phyloP scores from a whole-genome alignment of 2,888 invertebrate species.

The Tinea pellionella region DNA sequence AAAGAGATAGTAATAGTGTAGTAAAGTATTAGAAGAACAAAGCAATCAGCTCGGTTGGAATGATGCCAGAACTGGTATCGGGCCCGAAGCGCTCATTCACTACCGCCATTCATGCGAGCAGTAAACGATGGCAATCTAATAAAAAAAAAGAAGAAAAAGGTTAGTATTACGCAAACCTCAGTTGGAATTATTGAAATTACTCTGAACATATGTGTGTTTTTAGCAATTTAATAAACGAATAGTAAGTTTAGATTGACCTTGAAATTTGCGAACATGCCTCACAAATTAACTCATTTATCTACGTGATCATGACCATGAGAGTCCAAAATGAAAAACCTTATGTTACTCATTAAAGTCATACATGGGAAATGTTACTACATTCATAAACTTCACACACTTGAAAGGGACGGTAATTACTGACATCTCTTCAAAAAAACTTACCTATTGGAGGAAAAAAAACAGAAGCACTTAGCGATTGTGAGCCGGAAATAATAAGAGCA shows the following conservation, averaged over 20 bases:
- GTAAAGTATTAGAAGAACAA: conserved; percentile 42
- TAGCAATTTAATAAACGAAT: not conserved
- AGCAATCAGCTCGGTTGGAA: conserved; percentile 40
- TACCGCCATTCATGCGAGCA: conserved; percentile 34
- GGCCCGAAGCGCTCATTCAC: conserved; percentile 33
- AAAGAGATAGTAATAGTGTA: conserved; percentile 22
- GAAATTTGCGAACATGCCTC: not conserved
- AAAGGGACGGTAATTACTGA: not conserved
- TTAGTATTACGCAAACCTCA: not conserved
- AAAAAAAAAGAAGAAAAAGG: not conserved
- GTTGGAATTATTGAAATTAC: not conserved
- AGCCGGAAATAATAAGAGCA: no score
- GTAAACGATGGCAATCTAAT: conserved; percentile 4
- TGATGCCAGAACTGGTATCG: conserved; percentile 26
- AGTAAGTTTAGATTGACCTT: not conserved
- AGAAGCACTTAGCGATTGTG: no score
- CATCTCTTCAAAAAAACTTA: no score
- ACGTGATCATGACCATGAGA: not conserved
- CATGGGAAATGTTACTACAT: not conserved
- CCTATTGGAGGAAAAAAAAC: no score
- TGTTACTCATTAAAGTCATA: not conserved
- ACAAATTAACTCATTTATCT: not conserved
- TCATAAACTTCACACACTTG: not conserved
- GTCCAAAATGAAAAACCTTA: not conserved
- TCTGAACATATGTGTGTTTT: not conserved